Base-by-base conservation (phyloP, 2,888 invertebrate species). In the Folsomia manolachei region DNA sequence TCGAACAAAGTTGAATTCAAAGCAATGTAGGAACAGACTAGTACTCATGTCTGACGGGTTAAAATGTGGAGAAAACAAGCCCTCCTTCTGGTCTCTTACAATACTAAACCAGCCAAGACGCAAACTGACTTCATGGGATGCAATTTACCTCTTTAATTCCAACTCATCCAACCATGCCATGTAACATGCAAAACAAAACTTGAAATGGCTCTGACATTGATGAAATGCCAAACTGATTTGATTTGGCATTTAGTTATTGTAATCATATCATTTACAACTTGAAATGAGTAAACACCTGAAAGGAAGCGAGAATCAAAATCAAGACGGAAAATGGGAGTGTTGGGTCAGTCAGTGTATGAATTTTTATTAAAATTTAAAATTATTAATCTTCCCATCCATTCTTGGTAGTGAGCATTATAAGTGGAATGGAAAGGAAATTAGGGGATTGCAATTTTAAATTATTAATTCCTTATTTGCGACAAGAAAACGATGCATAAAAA, bases 171-270 rank as follows among this genome's bases (percentile, higher is more conserved):
- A 39, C 39, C 7, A 39, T 39, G 39, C 39, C 4, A 39, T 4
- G 39, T 14, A 39, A 4, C 39, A 39, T 39, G 39, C 39, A 9
- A 39, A 39, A 39, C 14, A 14, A 27, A 27, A n/a, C n/a, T 63
- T 7, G 4, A 18, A 27, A 63, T 27, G 26, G 63, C 27, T n/a
- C n/a, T 63, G 63, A 63, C 63, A 63, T 63, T 27, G 63, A 63
- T 63, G 23, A 63, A 25, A 63, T 25, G 63, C 27, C 63, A 26
- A 63, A 63, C 27, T 27, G 27, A 63, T 63, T n/a, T 63, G 27
- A 63, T 63, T 19, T 24, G 63, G 24, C 7, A 25, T 63, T 2
- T 26, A 63, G 24, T 25, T 63, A 23, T 24, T 26, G 7, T 63
- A 23, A 63, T 25, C 24, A 24, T 63, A 26, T 63, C 63, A 56